A percentile compares a stretch with the other conserved stretches of the same genome.
phyloP scores from a whole-genome alignment of 2,113 vertebrate species.

The Hemicordylus capensis region DNA sequence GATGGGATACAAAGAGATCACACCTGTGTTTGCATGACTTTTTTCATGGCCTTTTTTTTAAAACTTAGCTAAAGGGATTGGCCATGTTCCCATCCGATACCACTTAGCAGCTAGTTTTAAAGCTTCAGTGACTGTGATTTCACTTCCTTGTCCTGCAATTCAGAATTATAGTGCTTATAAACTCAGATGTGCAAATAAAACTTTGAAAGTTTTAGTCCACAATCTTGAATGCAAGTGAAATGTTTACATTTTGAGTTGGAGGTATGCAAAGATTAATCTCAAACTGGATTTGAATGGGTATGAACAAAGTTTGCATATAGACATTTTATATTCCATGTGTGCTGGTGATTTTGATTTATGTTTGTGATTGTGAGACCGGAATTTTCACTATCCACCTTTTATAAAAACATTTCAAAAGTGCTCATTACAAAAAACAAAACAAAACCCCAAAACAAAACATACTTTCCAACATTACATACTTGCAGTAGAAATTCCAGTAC shows the following conservation, averaged over 20 bases:
- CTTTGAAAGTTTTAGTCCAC: background rate
- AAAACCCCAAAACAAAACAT: no score
- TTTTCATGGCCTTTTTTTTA: background rate
- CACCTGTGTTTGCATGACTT: background rate
- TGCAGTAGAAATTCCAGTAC: no score
- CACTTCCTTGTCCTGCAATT: background rate
- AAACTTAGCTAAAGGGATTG: background rate
- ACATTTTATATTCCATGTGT: background rate
- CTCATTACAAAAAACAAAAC: no score
- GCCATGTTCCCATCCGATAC: slow-evolving; percentile 18
- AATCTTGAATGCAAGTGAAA: background rate
- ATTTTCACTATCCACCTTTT: no score
- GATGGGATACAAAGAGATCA: background rate
- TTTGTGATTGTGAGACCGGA: background rate
- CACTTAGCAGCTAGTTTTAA: background rate
- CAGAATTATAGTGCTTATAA: background rate
- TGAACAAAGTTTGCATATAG: background rate
- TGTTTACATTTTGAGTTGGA: background rate
- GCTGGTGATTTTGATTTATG: background rate
- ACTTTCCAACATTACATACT: no score
- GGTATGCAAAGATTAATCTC: background rate
- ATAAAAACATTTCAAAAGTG: no score
- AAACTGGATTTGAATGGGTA: background rate
- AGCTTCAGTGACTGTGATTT: background rate
- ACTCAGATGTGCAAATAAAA: background rate